phyloP scores from a whole-genome alignment of 2,113 vertebrate genomes.

The Entosphenus tridentatus region DNA sequence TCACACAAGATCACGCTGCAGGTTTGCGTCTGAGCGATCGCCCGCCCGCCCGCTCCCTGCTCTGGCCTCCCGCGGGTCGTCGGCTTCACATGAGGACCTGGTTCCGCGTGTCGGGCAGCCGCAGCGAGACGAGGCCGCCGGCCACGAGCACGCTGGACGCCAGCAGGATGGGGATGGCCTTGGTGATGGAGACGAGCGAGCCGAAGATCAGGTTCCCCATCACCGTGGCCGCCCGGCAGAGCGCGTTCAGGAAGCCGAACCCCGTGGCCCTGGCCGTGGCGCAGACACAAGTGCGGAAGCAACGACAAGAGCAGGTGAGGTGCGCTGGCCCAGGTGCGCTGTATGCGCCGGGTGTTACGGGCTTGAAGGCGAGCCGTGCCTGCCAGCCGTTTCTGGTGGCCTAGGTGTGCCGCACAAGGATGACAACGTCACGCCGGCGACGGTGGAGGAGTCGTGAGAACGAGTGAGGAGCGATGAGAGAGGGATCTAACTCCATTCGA shows the following conservation, averaged over 20 bases:
- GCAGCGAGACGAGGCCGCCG: conserved; percentile 68
- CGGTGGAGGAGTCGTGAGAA: too few relatives aligned
- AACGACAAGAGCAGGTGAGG: neutral
- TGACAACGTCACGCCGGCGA: too few relatives aligned
- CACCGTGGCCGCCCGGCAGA: conserved; percentile 68
- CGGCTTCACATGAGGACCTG: conserved; percentile 58
- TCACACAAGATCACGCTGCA: too few relatives aligned
- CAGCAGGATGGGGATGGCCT: conserved; percentile 71
- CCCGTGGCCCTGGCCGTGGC: conserved; percentile 43
- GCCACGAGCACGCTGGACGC: conserved; percentile 56
- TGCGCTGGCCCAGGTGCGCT: neutral
- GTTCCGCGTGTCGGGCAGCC: conserved; percentile 68
- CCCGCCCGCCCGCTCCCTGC: neutral
- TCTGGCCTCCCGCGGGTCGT: conserved; percentile 14
- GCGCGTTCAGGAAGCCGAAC: conserved; percentile 77
- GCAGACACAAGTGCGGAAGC: neutral
- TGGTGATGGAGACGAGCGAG: conserved; percentile 77
- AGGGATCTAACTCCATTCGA: too few relatives aligned
- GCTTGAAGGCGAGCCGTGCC: too few relatives aligned
- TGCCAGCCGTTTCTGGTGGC: too few relatives aligned
- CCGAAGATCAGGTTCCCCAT: conserved; percentile 91
- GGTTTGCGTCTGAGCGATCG: too few relatives aligned
- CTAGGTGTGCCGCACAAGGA: too few relatives aligned
- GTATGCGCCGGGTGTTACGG: too few relatives aligned
- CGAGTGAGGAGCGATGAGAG: too few relatives aligned